These are phyloP conservation scores for Actenoides hombroni DNA, from an alignment of 2,113 vertebrate species.

Conservation along the genomic window DNA sequence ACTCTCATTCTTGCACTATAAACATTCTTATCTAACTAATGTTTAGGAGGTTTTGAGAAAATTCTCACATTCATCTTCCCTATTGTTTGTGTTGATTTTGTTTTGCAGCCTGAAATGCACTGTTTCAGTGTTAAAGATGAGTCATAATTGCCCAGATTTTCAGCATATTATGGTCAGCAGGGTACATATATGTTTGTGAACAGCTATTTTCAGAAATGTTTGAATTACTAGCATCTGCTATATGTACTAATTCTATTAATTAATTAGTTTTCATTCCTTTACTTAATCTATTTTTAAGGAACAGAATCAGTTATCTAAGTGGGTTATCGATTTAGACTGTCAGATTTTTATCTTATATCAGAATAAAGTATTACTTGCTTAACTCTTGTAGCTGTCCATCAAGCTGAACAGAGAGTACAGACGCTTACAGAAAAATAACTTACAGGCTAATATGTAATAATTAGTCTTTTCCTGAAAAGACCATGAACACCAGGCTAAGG, in stretches of 20 bases:
- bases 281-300: background rate
- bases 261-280: background rate
- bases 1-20: background rate
- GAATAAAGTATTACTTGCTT: background rate
- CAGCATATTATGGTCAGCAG: background rate
- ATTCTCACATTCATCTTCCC: background rate
- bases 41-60: background rate
- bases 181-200: background rate
- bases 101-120: background rate
- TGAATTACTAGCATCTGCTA: background rate
- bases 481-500: background rate
- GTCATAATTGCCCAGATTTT: background rate
- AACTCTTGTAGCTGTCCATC: background rate
- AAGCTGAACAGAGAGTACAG: background rate
- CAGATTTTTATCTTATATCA: background rate
- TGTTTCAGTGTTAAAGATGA: background rate
- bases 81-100: background rate
- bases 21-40: background rate
- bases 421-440: background rate
- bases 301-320: background rate
- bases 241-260: background rate
- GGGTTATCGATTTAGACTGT: background rate
- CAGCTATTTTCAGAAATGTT: background rate
- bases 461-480: background rate
- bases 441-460: background rate